Conservation (phyloP, 2,797 vertebrate species). For the Sylvilagus floridanus region DNA sequence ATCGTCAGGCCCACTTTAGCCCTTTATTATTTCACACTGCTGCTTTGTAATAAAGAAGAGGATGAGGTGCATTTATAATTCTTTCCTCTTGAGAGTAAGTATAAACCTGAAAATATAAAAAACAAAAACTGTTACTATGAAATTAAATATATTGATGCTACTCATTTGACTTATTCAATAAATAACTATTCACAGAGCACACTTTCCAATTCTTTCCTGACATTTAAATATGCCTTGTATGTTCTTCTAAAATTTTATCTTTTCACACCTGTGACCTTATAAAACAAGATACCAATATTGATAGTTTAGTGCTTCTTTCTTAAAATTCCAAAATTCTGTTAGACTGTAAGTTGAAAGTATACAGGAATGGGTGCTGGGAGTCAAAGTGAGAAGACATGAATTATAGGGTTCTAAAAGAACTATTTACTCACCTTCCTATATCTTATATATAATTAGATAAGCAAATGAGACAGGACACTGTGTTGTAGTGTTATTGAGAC, state of each 20-base stretch:
- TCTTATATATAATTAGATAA: not conserved
- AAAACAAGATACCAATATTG: not conserved
- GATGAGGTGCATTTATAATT: constrained; percentile 83
- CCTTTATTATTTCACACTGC: constrained; percentile 84
- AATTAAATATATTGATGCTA: constrained; percentile 80
- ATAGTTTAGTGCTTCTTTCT: constrained; percentile 6
- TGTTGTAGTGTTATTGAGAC: constrained; percentile 69
- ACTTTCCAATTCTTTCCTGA: constrained; percentile 9
- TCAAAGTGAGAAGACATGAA: constrained; percentile 1
- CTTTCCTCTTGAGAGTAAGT: constrained; percentile 82
- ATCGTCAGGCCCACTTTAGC: constrained; percentile 75
- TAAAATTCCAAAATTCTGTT: constrained; percentile 59
- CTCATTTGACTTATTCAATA: constrained; percentile 72
- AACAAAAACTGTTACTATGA: constrained; percentile 69
- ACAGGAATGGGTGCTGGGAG: not conserved
- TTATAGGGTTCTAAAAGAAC: not conserved
- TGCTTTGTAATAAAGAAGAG: constrained; percentile 85
- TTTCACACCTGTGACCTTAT: not conserved
- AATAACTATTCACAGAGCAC: constrained; percentile 74
- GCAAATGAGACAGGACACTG: constrained; percentile 63
- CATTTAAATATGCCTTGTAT: constrained; percentile 2
- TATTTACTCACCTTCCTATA: constrained; percentile 9
- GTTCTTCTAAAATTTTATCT: not conserved
- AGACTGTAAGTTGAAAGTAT: constrained; percentile 19
- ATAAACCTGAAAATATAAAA: constrained; percentile 84